A percentile compares a stretch with the other conserved stretches of the same genome.
These are phyloP conservation scores for Melanotaenia trifasciata DNA, from an alignment of 2,797 vertebrate species.

Conservation along the genomic window DNA sequence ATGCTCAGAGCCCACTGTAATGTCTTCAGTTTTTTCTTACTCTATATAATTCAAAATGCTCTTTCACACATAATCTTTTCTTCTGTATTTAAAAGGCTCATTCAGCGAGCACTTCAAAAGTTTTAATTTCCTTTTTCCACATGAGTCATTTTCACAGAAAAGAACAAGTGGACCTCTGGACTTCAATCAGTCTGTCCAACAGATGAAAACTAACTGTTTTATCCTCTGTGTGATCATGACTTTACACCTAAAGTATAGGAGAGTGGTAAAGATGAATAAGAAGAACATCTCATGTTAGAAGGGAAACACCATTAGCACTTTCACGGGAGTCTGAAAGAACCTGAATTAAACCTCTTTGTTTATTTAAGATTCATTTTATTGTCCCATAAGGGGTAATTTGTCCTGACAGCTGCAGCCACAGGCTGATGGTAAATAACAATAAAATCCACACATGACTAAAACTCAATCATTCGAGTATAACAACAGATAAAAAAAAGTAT, in stretches of 20 bases:
- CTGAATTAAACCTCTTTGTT: not conserved
- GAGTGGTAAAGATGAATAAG: constrained; percentile 21
- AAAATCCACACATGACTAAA: too few species aligned
- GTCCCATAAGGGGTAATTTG: too few species aligned
- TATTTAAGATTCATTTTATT: too few species aligned
- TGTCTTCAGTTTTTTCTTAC: constrained; percentile 3
- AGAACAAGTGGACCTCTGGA: constrained; percentile 55
- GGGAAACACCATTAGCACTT: not conserved
- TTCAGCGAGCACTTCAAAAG: constrained; percentile 48
- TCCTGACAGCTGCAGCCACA: too few species aligned
- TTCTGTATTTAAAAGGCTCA: constrained; percentile 53
- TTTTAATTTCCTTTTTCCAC: constrained; percentile 32
- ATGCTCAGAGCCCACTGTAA: not conserved
- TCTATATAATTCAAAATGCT: constrained; percentile 9
- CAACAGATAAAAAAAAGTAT: too few species aligned
- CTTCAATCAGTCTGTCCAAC: constrained; percentile 43
- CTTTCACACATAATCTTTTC: constrained; percentile 20
- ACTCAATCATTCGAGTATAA: too few species aligned
- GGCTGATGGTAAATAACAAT: too few species aligned
- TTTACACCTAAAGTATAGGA: constrained; percentile 11
- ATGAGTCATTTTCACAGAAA: constrained; percentile 40
- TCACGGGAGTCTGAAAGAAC: not conserved
- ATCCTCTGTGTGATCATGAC: constrained; percentile 42
- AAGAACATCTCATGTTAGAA: constrained; percentile 1
- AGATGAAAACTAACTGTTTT: constrained; percentile 48